Evolutionary conservation across 2,113 vertebrate genomes (phyloP).

Genomic region (Sinocyclocheilus maitianheensis): DNA sequence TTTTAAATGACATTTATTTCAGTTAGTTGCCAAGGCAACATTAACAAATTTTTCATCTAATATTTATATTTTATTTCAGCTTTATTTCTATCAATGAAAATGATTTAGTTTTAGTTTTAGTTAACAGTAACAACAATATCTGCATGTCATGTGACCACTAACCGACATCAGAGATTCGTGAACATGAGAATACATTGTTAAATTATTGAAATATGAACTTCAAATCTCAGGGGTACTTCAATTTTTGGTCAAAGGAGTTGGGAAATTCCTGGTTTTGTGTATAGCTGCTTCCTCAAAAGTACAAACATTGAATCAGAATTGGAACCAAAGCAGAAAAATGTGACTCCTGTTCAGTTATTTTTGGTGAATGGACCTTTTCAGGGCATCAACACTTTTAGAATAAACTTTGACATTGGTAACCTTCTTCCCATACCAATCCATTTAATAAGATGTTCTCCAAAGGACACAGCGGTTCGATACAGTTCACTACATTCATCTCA

Average conservation of each 20-base stretch:
- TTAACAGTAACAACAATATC: not conserved
- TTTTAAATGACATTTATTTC: no score
- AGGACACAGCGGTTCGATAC: slow-evolving; percentile 1
- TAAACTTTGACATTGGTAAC: not conserved
- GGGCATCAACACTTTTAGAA: not conserved
- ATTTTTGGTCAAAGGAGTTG: not conserved
- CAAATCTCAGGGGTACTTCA: not conserved
- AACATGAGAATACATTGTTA: not conserved
- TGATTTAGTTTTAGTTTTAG: not conserved
- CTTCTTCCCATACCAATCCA: slow-evolving; percentile 2
- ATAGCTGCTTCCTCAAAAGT: not conserved
- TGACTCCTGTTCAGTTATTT: not conserved
- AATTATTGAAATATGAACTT: not conserved
- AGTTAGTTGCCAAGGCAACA: no score
- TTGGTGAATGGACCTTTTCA: not conserved
- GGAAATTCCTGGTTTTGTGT: no score
- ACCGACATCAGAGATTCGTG: not conserved
- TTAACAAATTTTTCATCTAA: not conserved
- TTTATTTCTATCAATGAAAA: no score
- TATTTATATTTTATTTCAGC: not conserved
- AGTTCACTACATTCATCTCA: slow-evolving; percentile 18
- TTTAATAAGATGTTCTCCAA: slow-evolving; percentile 18
- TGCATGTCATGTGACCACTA: not conserved
- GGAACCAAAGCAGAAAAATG: not conserved
- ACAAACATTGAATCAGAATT: no score